phyloP scores from a whole-genome alignment of 1,140 invertebrate species.

The Eueides isabella region DNA sequence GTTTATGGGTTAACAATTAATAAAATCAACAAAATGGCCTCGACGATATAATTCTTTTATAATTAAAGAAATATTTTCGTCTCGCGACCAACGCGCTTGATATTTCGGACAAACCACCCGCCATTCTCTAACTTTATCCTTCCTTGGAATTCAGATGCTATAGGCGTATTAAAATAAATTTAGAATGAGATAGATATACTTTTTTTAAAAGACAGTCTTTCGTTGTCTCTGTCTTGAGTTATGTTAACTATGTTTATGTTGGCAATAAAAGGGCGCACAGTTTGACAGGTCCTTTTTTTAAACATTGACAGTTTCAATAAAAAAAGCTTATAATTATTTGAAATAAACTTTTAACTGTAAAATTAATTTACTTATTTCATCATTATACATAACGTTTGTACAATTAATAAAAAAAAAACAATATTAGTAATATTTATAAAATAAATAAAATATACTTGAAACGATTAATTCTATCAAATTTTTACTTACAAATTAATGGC shows the following conservation, averaged over 20 bases:
- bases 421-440: too few species aligned
- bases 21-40: not conserved
- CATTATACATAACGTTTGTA: too few species aligned
- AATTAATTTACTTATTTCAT: not conserved
- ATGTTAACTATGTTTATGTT: conserved; percentile 36
- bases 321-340: too few species aligned
- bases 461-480: too few species aligned
- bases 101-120: conserved; percentile 49
- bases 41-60: not conserved
- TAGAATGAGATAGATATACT: not conserved
- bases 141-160: conserved; percentile 49
- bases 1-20: not conserved
- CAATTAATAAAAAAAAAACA: too few species aligned
- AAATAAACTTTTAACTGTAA: not conserved
- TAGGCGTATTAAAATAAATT: conserved; percentile 9
- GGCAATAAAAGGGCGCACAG: conserved; percentile 28
- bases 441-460: too few species aligned
- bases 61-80: conserved; percentile 33
- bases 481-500: not conserved
- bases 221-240: not conserved
- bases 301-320: too few species aligned
- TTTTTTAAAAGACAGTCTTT: not conserved
- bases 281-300: conserved; percentile 27
- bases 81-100: conserved; percentile 56
- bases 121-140: conserved; percentile 56